Conservation (phyloP, 2,797 vertebrate genomes). For the Microctenopoma lineatum region DNA sequence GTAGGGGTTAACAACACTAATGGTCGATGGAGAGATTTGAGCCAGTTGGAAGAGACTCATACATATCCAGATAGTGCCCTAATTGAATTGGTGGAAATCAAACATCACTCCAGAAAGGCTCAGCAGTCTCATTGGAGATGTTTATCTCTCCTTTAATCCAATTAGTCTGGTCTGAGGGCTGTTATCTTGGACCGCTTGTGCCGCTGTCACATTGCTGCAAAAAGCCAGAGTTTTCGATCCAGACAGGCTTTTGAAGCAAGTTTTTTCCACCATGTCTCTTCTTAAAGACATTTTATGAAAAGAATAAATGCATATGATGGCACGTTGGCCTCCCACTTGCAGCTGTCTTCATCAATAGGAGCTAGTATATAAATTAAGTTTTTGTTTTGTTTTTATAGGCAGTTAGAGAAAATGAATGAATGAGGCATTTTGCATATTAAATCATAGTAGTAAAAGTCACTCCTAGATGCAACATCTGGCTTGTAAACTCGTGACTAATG, state of each 20-base stretch:
- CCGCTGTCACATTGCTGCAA: conserved; percentile 47
- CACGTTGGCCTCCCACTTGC: neutral
- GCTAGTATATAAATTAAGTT: neutral
- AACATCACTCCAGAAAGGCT: conserved; percentile 72
- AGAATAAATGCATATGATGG: neutral
- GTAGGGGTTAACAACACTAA: conserved; percentile 43
- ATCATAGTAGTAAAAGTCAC: too few species aligned
- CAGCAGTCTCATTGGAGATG: conserved; percentile 75
- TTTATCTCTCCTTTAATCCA: conserved; percentile 78
- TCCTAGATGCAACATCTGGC: neutral
- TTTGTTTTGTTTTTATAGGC: too few species aligned
- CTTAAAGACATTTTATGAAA: neutral
- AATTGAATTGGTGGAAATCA: conserved; percentile 78
- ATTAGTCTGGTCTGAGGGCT: conserved; percentile 73
- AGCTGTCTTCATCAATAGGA: neutral
- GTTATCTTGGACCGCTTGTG: conserved; percentile 54
- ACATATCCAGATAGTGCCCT: conserved; percentile 71
- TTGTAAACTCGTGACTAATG: neutral
- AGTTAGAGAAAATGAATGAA: neutral
- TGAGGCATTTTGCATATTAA: too few species aligned
- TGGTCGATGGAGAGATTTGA: conserved; percentile 53
- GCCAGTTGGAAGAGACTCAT: conserved; percentile 60
- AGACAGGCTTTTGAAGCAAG: conserved; percentile 3
- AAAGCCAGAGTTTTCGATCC: conserved; percentile 19
- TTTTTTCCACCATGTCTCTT: conserved; percentile 5